Evolutionary conservation across 2,797 vertebrate species (phyloP).

Genomic region (Acanthurus leucopareius): DNA sequence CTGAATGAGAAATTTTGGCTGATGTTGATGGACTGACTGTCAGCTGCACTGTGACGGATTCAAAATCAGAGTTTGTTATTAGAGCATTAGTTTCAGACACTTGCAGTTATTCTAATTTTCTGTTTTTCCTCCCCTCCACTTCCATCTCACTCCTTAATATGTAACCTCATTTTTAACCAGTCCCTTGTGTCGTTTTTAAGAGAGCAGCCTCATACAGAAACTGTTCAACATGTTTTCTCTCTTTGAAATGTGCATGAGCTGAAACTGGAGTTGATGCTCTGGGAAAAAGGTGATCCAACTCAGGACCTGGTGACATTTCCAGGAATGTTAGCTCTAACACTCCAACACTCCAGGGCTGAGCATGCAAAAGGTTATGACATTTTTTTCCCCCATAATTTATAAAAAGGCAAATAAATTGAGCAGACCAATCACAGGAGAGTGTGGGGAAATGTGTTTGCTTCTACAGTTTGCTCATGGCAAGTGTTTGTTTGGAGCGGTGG

Average conservation of each 20-base stretch:
- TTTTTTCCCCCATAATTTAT: not conserved
- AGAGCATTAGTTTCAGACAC: not conserved
- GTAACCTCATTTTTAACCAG: not conserved
- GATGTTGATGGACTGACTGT: not conserved
- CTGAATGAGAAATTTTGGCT: conserved; percentile 5
- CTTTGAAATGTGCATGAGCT: not conserved
- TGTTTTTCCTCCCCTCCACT: not conserved
- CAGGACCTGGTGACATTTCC: conserved; percentile 11
- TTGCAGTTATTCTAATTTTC: not conserved
- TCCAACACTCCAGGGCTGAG: not conserved
- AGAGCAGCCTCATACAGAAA: not conserved
- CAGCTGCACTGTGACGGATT: not conserved
- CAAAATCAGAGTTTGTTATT: conserved; percentile 19
- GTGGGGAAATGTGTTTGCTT: not conserved
- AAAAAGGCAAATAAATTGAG: conserved; percentile 13
- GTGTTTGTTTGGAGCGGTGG: not conserved
- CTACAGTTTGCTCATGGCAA: not conserved
- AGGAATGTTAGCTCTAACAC: not conserved
- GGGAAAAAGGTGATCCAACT: not conserved
- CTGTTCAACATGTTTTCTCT: not conserved
- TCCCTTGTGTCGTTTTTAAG: not conserved
- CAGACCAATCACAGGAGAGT: not conserved
- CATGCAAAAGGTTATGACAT: conserved; percentile 20
- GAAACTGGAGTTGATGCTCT: no score
- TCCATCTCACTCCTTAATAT: not conserved